Evolutionary conservation across 2,888 invertebrate genomes (phyloP).

Genomic region (Eupithecia centaureata): DNA sequence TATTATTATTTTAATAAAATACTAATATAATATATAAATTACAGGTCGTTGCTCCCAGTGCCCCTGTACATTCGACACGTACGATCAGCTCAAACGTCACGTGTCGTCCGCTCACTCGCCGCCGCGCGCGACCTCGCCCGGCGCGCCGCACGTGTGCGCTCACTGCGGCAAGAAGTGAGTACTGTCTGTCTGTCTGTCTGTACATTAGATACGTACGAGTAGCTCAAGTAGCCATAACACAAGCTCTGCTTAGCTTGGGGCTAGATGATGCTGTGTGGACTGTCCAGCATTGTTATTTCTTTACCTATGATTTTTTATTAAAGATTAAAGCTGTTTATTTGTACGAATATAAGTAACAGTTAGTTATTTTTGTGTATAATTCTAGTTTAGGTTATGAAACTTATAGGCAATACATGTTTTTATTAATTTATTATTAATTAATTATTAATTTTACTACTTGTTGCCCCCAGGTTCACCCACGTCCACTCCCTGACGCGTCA

Average conservation of each 20-base stretch:
- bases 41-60: constrained; percentile 70
- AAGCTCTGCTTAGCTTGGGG: too few relatives aligned
- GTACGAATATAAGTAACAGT: too few relatives aligned
- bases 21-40: neutral
- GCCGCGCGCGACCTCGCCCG: constrained; percentile 37
- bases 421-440: neutral
- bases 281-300: too few relatives aligned
- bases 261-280: too few relatives aligned
- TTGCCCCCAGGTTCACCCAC: constrained; percentile 60
- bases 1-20: neutral
- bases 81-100: constrained; percentile 76
- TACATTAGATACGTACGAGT: too few relatives aligned
- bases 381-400: too few relatives aligned
- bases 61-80: constrained; percentile 69
- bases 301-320: too few relatives aligned
- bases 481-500: constrained; percentile 76
- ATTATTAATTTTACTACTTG: neutral
- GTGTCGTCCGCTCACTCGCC: constrained; percentile 56
- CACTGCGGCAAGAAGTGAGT: constrained; percentile 69
- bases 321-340: too few relatives aligned
- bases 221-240: too few relatives aligned
- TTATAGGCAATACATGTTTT: too few relatives aligned
- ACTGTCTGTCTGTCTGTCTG: neutral
- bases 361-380: too few relatives aligned
- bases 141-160: constrained; percentile 64